Evolutionary conservation across 1,140 invertebrate species (phyloP).

Genomic region (Diachasma alloeum): DNA sequence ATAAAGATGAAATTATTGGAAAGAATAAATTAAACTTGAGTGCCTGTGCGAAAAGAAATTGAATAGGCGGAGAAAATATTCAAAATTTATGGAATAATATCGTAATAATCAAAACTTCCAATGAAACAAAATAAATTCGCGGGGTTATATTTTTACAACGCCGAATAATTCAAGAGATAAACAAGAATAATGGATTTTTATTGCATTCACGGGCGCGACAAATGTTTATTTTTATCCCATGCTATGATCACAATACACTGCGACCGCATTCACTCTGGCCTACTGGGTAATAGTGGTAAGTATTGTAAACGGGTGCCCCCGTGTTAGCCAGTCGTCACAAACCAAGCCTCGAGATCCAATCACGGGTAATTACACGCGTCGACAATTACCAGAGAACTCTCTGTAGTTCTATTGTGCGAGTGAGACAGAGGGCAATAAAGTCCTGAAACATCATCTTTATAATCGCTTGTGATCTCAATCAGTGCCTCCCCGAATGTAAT

Average conservation of each 20-base stretch:
- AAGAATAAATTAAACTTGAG: not conserved
- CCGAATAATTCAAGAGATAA: not conserved
- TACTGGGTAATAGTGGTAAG: not conserved
- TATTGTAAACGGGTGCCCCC: not conserved
- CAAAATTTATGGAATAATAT: not conserved
- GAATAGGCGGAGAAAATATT: not conserved
- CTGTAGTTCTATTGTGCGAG: not conserved
- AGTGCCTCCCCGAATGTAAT: not conserved
- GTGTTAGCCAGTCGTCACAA: not conserved
- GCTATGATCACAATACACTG: constrained; percentile 13
- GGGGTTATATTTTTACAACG: no score
- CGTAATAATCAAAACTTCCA: not conserved
- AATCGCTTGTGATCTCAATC: constrained; percentile 5
- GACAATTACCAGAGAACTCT: constrained; percentile 19
- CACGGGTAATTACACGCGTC: constrained; percentile 26
- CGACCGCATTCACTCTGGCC: not conserved
- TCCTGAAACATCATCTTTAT: constrained; percentile 11
- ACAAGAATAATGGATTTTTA: not conserved
- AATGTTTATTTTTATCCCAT: constrained; percentile 23
- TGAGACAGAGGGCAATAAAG: not conserved
- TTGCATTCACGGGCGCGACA: not conserved
- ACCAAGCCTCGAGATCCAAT: constrained; percentile 19
- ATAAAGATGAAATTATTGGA: not conserved
- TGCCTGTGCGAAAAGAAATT: not conserved
- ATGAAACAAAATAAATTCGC: no score